Percentiles rank a stretch among this genome's conserved stretches.
Evolutionary conservation across 2,797 vertebrate genomes (phyloP).

Genomic region (Cossypha caffra): DNA sequence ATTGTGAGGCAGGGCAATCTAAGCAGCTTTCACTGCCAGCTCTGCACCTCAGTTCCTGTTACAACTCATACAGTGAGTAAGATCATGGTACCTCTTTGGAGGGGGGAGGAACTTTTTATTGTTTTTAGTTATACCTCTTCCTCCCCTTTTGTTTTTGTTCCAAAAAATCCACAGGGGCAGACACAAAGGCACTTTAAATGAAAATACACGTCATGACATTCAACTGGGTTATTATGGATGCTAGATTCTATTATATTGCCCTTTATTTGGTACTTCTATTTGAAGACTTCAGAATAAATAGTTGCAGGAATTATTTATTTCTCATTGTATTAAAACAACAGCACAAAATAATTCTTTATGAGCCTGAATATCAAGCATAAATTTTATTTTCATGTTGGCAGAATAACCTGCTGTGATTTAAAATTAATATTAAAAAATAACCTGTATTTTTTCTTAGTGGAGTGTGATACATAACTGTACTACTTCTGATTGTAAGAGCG

Average conservation of each 20-base stretch:
- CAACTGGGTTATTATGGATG: background rate
- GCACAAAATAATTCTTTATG: background rate
- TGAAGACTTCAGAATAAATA: background rate
- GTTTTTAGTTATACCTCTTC: background rate
- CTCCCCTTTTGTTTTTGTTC: background rate
- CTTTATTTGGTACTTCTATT: background rate
- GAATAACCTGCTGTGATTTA: background rate
- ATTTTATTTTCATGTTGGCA: background rate
- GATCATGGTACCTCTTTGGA: background rate
- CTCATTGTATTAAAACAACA: background rate
- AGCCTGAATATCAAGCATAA: background rate
- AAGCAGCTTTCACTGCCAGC: background rate
- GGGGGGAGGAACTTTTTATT: background rate
- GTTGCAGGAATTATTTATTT: background rate
- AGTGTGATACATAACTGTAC: background rate
- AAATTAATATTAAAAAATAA: background rate
- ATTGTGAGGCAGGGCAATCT: fast-evolving
- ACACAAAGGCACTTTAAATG: background rate
- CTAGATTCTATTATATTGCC: background rate
- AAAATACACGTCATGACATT: background rate
- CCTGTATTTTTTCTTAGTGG: background rate
- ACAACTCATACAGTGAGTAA: background rate
- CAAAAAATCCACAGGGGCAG: background rate
- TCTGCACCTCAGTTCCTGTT: background rate
- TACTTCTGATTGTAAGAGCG: background rate